Conservation (phyloP, 2,113 vertebrate species). For the Clupea harengus region DNA sequence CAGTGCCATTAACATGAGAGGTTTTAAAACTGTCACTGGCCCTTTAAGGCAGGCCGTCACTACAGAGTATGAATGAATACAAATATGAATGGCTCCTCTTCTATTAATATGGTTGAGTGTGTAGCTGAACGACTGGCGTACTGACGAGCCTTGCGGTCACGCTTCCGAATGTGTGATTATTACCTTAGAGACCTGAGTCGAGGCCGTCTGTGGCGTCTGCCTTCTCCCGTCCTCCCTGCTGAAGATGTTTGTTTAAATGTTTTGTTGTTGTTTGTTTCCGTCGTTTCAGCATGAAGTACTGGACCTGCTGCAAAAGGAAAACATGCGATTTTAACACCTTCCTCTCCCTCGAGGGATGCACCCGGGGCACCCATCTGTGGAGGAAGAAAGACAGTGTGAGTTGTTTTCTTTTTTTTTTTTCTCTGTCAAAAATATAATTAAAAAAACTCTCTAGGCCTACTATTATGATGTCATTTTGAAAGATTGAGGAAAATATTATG, state of each 20-base stretch:
- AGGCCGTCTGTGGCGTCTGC: background rate
- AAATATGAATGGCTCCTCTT: background rate
- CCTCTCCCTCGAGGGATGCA: constrained; percentile 91
- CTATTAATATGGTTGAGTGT: background rate
- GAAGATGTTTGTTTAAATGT: background rate
- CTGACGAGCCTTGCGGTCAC: background rate
- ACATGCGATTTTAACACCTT: constrained; percentile 93
- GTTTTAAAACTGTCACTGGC: background rate
- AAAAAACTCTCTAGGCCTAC: too few species aligned
- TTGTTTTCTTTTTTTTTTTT: constrained; percentile 23
- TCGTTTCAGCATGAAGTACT: constrained; percentile 90
- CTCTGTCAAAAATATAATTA: too few species aligned
- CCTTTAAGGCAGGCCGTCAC: background rate
- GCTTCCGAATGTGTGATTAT: background rate
- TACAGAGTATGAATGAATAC: background rate
- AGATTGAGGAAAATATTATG: too few species aligned
- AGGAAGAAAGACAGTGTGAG: constrained; percentile 86
- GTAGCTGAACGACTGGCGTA: background rate
- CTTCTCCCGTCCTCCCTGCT: background rate
- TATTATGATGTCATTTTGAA: too few species aligned
- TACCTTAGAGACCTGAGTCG: background rate
- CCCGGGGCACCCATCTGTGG: constrained; percentile 85
- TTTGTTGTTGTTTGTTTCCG: constrained; percentile 5
- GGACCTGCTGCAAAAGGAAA: constrained; percentile 96
- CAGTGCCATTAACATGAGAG: background rate